Evolutionary conservation across 2,113 vertebrate species (phyloP), one percentile per base, ranked within the genome.

Genomic region (Triplophysa siluroides): DNA sequence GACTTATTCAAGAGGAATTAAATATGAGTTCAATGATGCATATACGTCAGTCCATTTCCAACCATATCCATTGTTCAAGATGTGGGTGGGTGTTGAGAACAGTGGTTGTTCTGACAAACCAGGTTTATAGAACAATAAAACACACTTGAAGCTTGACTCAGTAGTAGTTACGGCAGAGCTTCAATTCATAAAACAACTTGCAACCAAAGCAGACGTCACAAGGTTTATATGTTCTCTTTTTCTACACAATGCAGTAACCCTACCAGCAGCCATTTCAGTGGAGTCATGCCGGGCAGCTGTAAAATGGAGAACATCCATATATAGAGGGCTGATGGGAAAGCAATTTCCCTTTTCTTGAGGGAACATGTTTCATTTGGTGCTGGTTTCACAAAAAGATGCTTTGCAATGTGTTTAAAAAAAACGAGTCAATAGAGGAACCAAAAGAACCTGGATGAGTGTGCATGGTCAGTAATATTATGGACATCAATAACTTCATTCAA

Each of bases 71-170:
- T 14, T n/a, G 76, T 62, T 14, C 66, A 43, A 81, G 66, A 64
- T 38, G 18, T 41, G 41, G 43, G 18, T 29, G 54, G 6, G 23
- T 38, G 24, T 24, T 19, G n/a, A 58, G 76, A 76, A 69, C 65
- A 11, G 45, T 63, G 72, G 71, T 72, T 83, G 76, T 61, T 21
- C 67, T 66, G 38, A 43, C 52, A 66, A 81, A 81, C 56, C 69
- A 47, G 65, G 18, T 85, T 81, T 78, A 83, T 80, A 69, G 63
- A 71, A 70, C 74, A 81, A 81, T 88, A 88, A 85, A 86, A 84
- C 8, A 16, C 47, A 79, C 82, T 75, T 81, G 67, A 67, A 72
- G 65, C 71, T 68, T 81, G 64, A 85, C 82, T 69, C 61, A 19
- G 29, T 68, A 74, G 54, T 70, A 81, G 69, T 85, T 78, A 85